A percentile compares a stretch with the other conserved stretches of the same genome.
phyloP scores from a whole-genome alignment of 2,888 invertebrate species.

The Agapostemon virescens region DNA sequence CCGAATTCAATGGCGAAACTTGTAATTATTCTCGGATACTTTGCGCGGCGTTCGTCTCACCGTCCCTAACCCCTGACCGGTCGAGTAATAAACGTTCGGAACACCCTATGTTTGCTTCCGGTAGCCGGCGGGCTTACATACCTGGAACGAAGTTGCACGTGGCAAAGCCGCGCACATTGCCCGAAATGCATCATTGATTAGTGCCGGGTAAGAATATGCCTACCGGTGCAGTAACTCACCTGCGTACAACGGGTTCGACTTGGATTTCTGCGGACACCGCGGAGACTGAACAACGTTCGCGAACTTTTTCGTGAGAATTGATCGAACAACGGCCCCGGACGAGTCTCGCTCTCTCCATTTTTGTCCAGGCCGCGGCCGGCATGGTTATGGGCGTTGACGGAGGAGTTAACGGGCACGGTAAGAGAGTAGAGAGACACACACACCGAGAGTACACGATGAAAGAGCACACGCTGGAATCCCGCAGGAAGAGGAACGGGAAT shows the following conservation, averaged over 20 bases:
- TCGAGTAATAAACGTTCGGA: conserved; percentile 41
- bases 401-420: not conserved
- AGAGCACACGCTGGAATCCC: conserved; percentile 25
- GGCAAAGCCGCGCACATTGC: conserved; percentile 17
- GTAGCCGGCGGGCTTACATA: conserved; percentile 49
- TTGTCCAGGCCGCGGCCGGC: not conserved
- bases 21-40: conserved; percentile 59
- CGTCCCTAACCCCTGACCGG: conserved; percentile 19
- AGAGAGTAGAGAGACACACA: not conserved
- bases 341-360: not conserved
- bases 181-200: conserved; percentile 63
- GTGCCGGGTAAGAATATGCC: conserved; percentile 43
- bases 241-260: conserved; percentile 6
- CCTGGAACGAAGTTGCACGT: conserved; percentile 46
- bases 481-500: conserved; percentile 11
- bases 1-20: conserved; percentile 59
- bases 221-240: conserved; percentile 13
- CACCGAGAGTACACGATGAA: conserved; percentile 12
- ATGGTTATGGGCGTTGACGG: not conserved
- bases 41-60: conserved; percentile 38
- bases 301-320: not conserved
- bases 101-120: conserved; percentile 19
- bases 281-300: not conserved
- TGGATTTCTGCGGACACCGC: not conserved
- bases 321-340: not conserved